Evolutionary conservation across 1,140 invertebrate genomes (phyloP).

Genomic region (Sycobia sp.): DNA sequence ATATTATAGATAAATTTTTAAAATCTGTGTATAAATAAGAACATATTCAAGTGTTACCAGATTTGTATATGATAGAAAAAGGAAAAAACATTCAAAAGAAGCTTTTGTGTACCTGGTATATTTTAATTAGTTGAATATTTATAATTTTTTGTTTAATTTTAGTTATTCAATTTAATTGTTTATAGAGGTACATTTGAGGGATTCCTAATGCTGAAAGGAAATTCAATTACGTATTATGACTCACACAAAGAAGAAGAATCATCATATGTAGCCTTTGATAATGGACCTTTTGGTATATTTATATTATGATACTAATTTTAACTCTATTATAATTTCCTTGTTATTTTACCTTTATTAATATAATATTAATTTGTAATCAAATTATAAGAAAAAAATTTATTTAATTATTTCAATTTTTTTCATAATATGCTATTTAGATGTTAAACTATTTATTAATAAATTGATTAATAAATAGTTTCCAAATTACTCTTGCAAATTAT

Average conservation of each 20-base stretch:
- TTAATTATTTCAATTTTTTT: too few relatives aligned
- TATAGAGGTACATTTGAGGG: slow-evolving; percentile 52
- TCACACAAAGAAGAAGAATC: slow-evolving; percentile 57
- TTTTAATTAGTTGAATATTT: neutral
- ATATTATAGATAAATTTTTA: too few relatives aligned
- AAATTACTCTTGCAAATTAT: too few relatives aligned
- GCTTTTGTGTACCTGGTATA: slow-evolving; percentile 28
- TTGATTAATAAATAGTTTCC: too few relatives aligned
- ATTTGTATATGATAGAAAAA: slow-evolving; percentile 16
- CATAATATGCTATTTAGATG: too few relatives aligned
- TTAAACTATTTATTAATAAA: too few relatives aligned
- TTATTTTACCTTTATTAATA: too few relatives aligned
- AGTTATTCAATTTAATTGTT: slow-evolving; percentile 16
- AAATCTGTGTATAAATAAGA: slow-evolving; percentile 4
- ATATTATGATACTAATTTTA: too few relatives aligned
- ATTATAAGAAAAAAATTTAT: too few relatives aligned
- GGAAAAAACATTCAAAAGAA: slow-evolving; percentile 15
- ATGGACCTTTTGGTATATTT: slow-evolving; percentile 55
- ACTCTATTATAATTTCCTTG: too few relatives aligned
- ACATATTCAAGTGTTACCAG: too few relatives aligned
- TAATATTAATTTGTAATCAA: too few relatives aligned
- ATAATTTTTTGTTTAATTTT: neutral
- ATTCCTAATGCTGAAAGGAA: slow-evolving; percentile 62
- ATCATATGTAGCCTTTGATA: slow-evolving; percentile 57
- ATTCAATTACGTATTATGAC: slow-evolving; percentile 55